Evolutionary conservation across 2,797 vertebrate species (phyloP), one percentile per base, ranked within the genome.

Genomic region (Siniperca scherzeri): DNA sequence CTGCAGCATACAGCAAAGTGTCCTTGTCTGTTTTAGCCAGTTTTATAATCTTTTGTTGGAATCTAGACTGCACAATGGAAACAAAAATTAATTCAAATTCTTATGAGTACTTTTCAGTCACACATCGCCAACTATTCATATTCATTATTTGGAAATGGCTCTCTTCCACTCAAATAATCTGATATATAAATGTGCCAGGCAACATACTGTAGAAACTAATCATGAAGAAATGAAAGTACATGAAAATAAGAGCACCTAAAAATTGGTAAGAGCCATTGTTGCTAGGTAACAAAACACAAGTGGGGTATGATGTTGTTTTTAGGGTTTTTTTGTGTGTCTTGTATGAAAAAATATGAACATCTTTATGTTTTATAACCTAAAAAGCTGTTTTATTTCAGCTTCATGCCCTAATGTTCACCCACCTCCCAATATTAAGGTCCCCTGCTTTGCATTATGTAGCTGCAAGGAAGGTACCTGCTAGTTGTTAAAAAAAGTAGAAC

Each of bases 31-130:
- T 86, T 59, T 95, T 91, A 4, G 87, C 88, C 65, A 95, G 77
- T 86, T 95, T 94, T 53, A 86, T 93, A 73, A 97, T 92, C 74
- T 92, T 94, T 67, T 92, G 48, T 70, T 94, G 91, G 8, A 84
- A 87, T 88, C 74, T 86, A 6, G 96, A 94, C 96, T 93, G 73
- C 62, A 88, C 9, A 60, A 81, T 30, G 42, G 4, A 83, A 68
- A 66, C 7, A 42, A 38, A 53, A 82, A 76, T 38, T 3, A 70
- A 30, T 50, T 16, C 8, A 2, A 25, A 14, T 13, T 48, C 14
- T 53, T 12, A 33, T 3, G 3, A 72, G 7, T 36, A 22, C 33
- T 46, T 67, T 55, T 48, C 7, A 69, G 19, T 69, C 14, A 22
- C 12, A 22, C 5, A 48, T 44, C 46, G 25, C 50, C 33, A n/a